These are phyloP conservation scores for Catajapyx aquilonaris DNA, from an alignment of 1,140 invertebrate species.

Conservation along the genomic window DNA sequence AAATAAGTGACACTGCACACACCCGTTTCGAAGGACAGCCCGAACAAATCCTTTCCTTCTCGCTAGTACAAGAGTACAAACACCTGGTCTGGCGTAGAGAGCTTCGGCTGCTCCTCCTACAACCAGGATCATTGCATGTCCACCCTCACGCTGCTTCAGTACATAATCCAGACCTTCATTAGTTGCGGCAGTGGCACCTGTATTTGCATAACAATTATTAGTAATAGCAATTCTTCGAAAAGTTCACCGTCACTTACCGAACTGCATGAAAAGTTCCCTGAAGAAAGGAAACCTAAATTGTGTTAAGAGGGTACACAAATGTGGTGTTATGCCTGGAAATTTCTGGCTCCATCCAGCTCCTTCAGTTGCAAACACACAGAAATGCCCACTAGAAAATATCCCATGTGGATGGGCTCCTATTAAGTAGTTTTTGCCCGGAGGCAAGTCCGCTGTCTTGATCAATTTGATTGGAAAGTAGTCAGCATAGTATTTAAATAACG, in stretches of 20 bases:
- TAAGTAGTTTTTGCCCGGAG: slow-evolving; percentile 30
- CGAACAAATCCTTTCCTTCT: neutral
- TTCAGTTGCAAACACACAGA: slow-evolving; percentile 30
- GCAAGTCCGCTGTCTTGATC: slow-evolving; percentile 28
- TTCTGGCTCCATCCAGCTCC: slow-evolving; percentile 24
- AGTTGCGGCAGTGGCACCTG: slow-evolving; percentile 20
- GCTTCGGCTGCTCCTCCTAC: slow-evolving; percentile 26
- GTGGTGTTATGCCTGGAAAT: slow-evolving; percentile 29
- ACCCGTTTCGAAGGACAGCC: neutral
- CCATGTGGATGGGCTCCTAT: slow-evolving; percentile 35
- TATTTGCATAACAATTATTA: slow-evolving; percentile 1
- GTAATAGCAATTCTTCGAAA: too few species aligned
- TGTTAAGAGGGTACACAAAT: slow-evolving; percentile 27
- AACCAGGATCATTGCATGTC: slow-evolving; percentile 21
- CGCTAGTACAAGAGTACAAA: neutral
- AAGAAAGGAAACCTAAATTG: slow-evolving; percentile 34
- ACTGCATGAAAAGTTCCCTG: slow-evolving; percentile 30
- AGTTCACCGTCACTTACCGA: slow-evolving; percentile 4
- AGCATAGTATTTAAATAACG: slow-evolving; percentile 22
- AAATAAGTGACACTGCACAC: too few species aligned
- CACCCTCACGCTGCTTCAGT: slow-evolving; percentile 17
- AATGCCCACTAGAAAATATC: slow-evolving; percentile 23
- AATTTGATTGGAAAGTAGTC: slow-evolving; percentile 29
- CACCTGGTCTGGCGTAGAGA: neutral
- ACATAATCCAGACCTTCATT: slow-evolving; percentile 22